Percentiles rank a stretch among this genome's conserved stretches.
phyloP scores from a whole-genome alignment of 2,113 vertebrate species.

The Antigone vipio region DNA sequence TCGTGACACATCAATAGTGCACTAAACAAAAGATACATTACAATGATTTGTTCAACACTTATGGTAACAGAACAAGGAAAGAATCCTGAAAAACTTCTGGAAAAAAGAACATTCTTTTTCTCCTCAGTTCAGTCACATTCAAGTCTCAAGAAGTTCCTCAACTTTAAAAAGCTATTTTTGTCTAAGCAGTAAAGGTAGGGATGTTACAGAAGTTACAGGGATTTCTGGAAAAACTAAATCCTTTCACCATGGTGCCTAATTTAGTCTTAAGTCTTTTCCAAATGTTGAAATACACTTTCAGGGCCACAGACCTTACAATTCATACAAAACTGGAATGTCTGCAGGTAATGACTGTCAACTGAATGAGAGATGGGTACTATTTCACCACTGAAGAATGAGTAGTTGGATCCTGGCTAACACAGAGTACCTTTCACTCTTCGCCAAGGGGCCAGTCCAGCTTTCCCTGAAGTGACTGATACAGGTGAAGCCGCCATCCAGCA shows the following conservation, averaged over 20 bases:
- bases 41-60: not conserved
- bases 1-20: not conserved
- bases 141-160: conserved; percentile 1
- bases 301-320: not conserved
- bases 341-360: not conserved
- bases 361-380: not conserved
- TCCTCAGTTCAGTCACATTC: not conserved
- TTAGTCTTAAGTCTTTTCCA: conserved; percentile 13
- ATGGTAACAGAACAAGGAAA: not conserved
- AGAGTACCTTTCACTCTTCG: not conserved
- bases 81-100: not conserved
- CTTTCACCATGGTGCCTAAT: not conserved
- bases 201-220: conserved; percentile 22
- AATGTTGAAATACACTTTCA: not conserved
- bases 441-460: not conserved
- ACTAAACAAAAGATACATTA: not conserved
- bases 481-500: not conserved
- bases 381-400: not conserved
- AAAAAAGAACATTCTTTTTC: not conserved
- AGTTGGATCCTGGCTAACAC: not conserved
- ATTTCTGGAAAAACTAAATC: conserved; percentile 19
- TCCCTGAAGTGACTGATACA: not conserved
- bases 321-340: not conserved
- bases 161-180: conserved; percentile 40
- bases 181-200: not conserved